A percentile compares a stretch with the other conserved stretches of the same genome.
Evolutionary conservation across 2,888 invertebrate genomes (phyloP).

Genomic region (Malachius bipustulatus): DNA sequence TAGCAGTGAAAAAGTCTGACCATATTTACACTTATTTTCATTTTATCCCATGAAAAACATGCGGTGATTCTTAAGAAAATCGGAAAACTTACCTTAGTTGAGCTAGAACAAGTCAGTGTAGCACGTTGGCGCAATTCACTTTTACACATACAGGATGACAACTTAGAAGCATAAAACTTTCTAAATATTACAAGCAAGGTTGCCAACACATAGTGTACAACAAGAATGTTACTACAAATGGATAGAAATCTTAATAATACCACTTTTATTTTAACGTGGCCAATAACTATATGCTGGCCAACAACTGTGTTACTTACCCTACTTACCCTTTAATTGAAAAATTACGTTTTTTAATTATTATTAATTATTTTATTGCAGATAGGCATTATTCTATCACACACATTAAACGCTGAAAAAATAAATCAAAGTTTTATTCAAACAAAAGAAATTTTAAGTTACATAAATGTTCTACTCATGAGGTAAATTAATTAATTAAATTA

Average conservation of each 20-base stretch:
- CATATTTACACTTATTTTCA: not conserved
- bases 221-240: not conserved
- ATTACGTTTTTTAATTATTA: too few relatives aligned
- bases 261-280: constrained; percentile 3
- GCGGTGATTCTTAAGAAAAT: constrained; percentile 5
- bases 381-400: too few relatives aligned
- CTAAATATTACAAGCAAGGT: constrained; percentile 3
- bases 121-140: not conserved
- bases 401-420: too few relatives aligned
- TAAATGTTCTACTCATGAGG: too few relatives aligned
- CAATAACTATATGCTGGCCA: constrained; percentile 7
- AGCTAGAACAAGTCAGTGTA: not conserved
- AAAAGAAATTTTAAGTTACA: too few relatives aligned
- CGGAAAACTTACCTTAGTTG: constrained; percentile 2
- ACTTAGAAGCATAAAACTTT: not conserved
- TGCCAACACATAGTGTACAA: constrained; percentile 1
- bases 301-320: constrained; percentile 10
- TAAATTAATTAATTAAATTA: too few relatives aligned
- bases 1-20: not conserved
- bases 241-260: not conserved
- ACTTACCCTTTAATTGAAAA: too few relatives aligned
- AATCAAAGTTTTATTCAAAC: too few relatives aligned
- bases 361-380: too few relatives aligned
- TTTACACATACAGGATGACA: constrained; percentile 2
- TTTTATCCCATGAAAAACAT: constrained; percentile 1